Evolutionary conservation across 2,113 vertebrate species (phyloP).

Genomic region (Pollimyrus isidori): DNA sequence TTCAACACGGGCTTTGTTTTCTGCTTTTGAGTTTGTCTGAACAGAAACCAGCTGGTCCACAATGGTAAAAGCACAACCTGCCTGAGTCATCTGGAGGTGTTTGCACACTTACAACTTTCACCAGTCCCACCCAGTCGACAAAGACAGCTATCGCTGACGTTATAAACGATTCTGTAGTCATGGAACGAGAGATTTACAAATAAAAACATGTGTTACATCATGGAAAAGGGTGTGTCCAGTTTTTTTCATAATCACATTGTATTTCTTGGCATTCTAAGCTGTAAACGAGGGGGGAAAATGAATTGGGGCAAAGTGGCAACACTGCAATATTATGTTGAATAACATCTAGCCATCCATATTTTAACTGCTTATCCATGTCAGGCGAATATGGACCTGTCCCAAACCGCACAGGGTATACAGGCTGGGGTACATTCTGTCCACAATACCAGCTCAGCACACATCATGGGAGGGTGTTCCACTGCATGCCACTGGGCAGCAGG

Average conservation of each 20-base stretch:
- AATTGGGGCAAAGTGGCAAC: not conserved
- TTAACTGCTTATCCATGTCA: not conserved
- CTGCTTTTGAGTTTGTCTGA: not conserved
- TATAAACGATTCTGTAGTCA: not conserved
- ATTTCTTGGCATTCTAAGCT: not conserved
- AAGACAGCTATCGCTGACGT: not conserved
- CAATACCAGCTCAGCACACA: not conserved
- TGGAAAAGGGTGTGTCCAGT: not conserved
- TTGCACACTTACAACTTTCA: not conserved
- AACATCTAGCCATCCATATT: not conserved
- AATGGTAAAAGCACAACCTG: not conserved
- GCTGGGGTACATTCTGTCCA: not conserved
- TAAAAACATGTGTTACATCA: not conserved
- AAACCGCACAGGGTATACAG: not conserved
- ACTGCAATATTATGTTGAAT: not conserved
- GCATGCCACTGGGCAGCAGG: not conserved
- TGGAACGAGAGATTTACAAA: not conserved
- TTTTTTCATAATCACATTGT: not conserved
- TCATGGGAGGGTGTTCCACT: not conserved
- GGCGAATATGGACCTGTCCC: not conserved
- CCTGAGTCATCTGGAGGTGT: not conserved
- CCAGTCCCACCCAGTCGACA: not conserved
- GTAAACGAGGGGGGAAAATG: not conserved
- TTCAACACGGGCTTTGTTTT: not conserved
- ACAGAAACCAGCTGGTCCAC: not conserved